Percentiles rank a stretch among this genome's conserved stretches.
phyloP scores from a whole-genome alignment of 2,113 vertebrate species.

The Cnemophilus loriae region DNA sequence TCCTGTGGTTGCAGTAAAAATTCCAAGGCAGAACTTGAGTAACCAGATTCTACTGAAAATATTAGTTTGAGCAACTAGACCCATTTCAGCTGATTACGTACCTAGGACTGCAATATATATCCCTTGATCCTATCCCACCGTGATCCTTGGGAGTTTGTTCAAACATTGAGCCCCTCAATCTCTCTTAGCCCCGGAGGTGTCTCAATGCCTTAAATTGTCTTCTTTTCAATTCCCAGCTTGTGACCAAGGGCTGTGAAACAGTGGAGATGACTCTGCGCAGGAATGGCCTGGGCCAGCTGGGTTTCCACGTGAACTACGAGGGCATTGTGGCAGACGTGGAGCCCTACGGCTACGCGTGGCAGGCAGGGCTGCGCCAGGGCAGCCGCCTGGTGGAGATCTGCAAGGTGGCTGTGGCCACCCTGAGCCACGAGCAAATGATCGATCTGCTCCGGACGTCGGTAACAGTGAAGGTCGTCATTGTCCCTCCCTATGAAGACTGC shows the following conservation, averaged over 20 bases:
- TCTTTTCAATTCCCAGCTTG: constrained; percentile 71
- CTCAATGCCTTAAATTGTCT: neutral
- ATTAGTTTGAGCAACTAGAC: neutral
- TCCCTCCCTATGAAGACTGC: constrained; percentile 92
- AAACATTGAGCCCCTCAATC: neutral
- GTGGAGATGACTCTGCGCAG: constrained; percentile 93
- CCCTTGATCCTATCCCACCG: fast-evolving
- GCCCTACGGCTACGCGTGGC: constrained; percentile 93
- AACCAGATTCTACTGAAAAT: neutral
- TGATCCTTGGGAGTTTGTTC: neutral
- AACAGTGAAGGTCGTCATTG: constrained; percentile 93
- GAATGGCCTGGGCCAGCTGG: constrained; percentile 92
- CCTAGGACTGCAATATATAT: neutral
- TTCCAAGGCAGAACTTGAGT: neutral
- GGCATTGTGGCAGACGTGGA: constrained; percentile 95
- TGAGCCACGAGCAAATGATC: constrained; percentile 96
- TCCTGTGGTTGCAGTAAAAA: neutral
- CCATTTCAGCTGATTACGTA: neutral
- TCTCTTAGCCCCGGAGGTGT: neutral
- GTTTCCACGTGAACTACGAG: constrained; percentile 96
- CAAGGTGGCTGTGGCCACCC: constrained; percentile 91
- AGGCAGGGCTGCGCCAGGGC: constrained; percentile 91
- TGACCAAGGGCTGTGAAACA: constrained; percentile 91
- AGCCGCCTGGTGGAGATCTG: constrained; percentile 95
- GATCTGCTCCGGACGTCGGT: constrained; percentile 93